Base-by-base conservation (phyloP, 2,797 vertebrate species). In the Remorina albescens region DNA sequence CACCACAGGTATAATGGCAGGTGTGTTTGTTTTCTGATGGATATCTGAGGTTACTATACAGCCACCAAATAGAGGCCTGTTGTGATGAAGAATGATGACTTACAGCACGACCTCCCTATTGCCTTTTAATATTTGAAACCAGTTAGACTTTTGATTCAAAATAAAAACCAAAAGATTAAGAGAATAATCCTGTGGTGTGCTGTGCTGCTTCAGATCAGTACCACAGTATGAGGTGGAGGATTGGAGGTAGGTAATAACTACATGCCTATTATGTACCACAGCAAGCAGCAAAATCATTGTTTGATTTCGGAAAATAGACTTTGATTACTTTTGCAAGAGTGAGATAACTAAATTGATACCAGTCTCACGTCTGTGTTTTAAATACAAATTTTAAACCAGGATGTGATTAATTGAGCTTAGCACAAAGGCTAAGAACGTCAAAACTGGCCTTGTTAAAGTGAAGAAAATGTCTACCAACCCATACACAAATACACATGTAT, bases 1-100 rank as follows among this genome's bases (percentile, higher is more conserved):
- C 25, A 30, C 2, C 1, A 16, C 50, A 46, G 49, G 49, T 61
- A 7, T 6, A 62, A 54, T 26, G 28, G 23, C 26, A 53, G n/a
- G 39, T 41, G 36, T 77, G 71, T 84, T 88, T 82, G 59, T 67
- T 74, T 65, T 74, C n/a, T 8, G 55, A 53, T 58, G 44, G 34
- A 28, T 57, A 75, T 73, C 76, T 71, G 50, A 18, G 71, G 49
- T 55, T 62, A 36, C 15, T 56, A 41, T 30, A 30, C 30, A 3
- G 30, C 3, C 59, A 13, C 37, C n/a, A n/a, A n/a, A n/a, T n/a
- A n/a, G n/a, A n/a, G 58, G 37, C 9, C 3, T 6, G n/a, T 51
- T 71, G 53, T 69, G 59, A 42, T 1, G 25, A 30, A 1, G 12
- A 15, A 32, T 47, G 42, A 54, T 50, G 49, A 49, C 8, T 36